Conservation (phyloP, 35 echinoderm and acorn worm genomes). For the Ophiothrix spiculata region DNA sequence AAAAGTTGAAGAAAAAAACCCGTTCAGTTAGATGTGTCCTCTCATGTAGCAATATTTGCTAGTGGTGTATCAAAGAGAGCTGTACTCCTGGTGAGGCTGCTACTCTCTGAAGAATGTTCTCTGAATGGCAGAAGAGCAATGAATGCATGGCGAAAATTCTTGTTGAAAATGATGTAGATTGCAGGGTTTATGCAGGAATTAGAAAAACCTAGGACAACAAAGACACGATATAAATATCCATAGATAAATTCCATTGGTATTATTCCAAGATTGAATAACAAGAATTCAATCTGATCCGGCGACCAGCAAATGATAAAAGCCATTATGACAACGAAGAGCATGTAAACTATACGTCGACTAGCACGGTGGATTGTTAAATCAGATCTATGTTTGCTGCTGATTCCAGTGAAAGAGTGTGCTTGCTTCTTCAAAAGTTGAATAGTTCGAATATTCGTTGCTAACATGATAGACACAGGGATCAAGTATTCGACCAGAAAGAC, state of each 20-base stretch:
- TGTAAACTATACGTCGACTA: conserved; percentile 43
- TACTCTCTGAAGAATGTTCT: no score
- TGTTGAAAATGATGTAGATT: no score
- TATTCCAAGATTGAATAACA: conserved; percentile 9
- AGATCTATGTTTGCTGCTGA: not conserved
- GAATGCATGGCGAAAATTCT: conserved; percentile 8
- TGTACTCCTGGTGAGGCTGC: no score
- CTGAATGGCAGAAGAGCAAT: not conserved
- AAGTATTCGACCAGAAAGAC: conserved; percentile 69
- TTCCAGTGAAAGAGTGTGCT: conserved; percentile 6
- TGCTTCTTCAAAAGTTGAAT: conserved; percentile 34
- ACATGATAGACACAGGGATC: conserved; percentile 74
- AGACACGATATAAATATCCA: not conserved
- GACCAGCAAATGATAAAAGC: conserved; percentile 77
- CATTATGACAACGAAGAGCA: conserved; percentile 64
- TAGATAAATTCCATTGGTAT: not conserved
- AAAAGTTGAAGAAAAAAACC: no score
- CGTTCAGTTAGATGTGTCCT: no score
- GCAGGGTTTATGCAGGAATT: conserved; percentile 2
- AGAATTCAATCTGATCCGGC: conserved; percentile 39
- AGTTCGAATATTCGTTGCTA: conserved; percentile 52
- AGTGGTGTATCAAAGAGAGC: no score
- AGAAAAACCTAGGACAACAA: conserved; percentile 10
- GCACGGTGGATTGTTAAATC: conserved; percentile 32
- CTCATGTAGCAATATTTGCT: no score